Evolutionary conservation across 2,888 invertebrate species (phyloP).

Genomic region (Ceratothoa steindachneri): DNA sequence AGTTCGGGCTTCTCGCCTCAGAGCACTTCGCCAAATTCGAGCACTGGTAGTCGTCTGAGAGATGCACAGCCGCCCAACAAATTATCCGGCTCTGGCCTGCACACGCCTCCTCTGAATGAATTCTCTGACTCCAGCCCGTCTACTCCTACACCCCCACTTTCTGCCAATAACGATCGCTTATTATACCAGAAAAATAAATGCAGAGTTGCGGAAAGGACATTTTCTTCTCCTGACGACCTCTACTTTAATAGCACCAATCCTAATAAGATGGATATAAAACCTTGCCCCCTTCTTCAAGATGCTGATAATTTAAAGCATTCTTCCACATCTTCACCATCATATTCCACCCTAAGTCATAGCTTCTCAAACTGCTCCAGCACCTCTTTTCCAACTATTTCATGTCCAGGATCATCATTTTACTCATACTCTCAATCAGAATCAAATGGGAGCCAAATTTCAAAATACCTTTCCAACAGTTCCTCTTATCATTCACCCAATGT

Average conservation of each 20-base stretch:
- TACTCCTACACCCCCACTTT: too few relatives aligned
- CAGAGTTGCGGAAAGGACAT: neutral
- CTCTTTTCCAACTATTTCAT: neutral
- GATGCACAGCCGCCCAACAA: neutral
- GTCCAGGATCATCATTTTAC: neutral
- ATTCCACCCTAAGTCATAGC: neutral
- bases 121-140: neutral
- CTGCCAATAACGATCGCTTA: neutral
- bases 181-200: neutral
- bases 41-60: constrained; percentile 4
- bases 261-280: neutral
- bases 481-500: neutral
- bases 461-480: neutral
- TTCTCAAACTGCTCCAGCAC: neutral
- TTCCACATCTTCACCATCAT: neutral
- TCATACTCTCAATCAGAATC: neutral
- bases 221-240: too few relatives aligned
- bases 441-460: neutral
- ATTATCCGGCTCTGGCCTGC: neutral
- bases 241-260: neutral
- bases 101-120: constrained; percentile 8
- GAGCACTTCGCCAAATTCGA: neutral
- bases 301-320: neutral
- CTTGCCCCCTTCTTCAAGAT: neutral
- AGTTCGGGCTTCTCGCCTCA: constrained; percentile 10